Percentiles rank a stretch among this genome's conserved stretches.
These are phyloP conservation scores for Kuschelorhynchus macadamiae DNA, from an alignment of 2,888 invertebrate species.

Conservation along the genomic window DNA sequence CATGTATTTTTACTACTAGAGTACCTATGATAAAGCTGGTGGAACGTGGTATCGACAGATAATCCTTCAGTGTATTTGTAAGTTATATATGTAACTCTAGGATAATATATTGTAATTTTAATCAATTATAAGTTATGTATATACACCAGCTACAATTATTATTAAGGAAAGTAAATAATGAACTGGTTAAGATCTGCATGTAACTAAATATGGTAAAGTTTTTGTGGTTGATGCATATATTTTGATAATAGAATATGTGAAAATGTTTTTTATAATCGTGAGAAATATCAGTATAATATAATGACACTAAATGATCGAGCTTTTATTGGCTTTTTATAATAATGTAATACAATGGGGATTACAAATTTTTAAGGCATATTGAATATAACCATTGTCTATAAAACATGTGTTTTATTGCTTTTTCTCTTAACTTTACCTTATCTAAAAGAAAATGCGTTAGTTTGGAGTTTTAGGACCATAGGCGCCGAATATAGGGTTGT, in stretches of 20 bases:
- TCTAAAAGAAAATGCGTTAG: too few species aligned
- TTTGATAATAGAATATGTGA: slow-evolving; percentile 61
- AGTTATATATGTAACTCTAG: slow-evolving; percentile 64
- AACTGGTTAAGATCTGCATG: background rate
- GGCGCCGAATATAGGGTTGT: too few species aligned
- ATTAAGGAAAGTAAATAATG: background rate
- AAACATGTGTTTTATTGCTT: slow-evolving; percentile 48
- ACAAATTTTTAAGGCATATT: slow-evolving; percentile 69
- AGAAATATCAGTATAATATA: slow-evolving; percentile 66
- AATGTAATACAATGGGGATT: slow-evolving; percentile 69
- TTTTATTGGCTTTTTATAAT: slow-evolving; percentile 69
- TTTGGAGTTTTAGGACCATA: too few species aligned
- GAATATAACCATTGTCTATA: slow-evolving; percentile 69
- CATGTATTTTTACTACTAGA: slow-evolving; percentile 65
- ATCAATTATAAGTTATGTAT: slow-evolving; percentile 42
- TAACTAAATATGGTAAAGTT: background rate
- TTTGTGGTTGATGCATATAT: slow-evolving; percentile 47
- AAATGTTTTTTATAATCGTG: slow-evolving; percentile 68
- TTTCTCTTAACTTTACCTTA: too few species aligned
- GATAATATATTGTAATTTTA: slow-evolving; percentile 58
- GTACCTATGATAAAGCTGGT: slow-evolving; percentile 68
- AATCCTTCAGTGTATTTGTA: slow-evolving; percentile 63
- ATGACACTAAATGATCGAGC: slow-evolving; percentile 69
- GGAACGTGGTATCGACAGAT: slow-evolving; percentile 63
- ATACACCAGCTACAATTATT: slow-evolving; percentile 23